phyloP scores from a whole-genome alignment of 64 coral and sea anemone species.

The Porites australiensis region DNA sequence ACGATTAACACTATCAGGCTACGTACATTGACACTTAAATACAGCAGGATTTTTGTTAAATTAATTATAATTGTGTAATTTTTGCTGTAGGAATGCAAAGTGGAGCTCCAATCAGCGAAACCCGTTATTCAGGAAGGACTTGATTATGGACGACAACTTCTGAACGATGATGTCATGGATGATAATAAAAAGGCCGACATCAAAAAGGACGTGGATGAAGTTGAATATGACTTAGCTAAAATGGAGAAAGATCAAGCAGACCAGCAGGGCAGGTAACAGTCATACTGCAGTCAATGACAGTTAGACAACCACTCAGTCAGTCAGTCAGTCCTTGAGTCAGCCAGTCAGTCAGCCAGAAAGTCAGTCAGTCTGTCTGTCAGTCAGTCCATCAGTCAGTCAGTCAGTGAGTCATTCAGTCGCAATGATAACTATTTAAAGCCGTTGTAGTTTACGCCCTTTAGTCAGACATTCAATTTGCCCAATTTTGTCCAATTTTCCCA shows the following conservation, averaged over 20 bases:
- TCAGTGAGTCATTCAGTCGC: not conserved
- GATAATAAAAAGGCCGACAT: conserved; percentile 23
- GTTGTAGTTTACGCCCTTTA: too few species aligned
- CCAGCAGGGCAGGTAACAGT: not conserved
- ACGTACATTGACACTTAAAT: too few species aligned
- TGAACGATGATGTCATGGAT: conserved; percentile 22
- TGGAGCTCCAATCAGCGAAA: conserved; percentile 16
- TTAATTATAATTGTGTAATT: not conserved
- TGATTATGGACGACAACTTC: conserved; percentile 14
- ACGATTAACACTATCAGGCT: too few species aligned
- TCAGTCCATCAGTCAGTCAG: not conserved
- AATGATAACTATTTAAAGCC: not conserved
- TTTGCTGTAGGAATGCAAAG: conserved; percentile 54
- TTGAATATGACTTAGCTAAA: conserved; percentile 7
- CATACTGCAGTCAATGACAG: not conserved
- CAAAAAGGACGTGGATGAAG: conserved; percentile 6
- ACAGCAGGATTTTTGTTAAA: not conserved
- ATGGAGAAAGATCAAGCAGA: conserved; percentile 47
- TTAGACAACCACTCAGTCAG: not conserved
- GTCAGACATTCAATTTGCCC: too few species aligned
- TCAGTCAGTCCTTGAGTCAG: not conserved
- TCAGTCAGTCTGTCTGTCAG: too few species aligned
- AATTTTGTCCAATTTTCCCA: too few species aligned
- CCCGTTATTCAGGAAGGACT: conserved; percentile 54
- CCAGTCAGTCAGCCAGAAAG: not conserved